Conservation (phyloP, 1,140 invertebrate genomes). For the Grapholita molesta region DNA sequence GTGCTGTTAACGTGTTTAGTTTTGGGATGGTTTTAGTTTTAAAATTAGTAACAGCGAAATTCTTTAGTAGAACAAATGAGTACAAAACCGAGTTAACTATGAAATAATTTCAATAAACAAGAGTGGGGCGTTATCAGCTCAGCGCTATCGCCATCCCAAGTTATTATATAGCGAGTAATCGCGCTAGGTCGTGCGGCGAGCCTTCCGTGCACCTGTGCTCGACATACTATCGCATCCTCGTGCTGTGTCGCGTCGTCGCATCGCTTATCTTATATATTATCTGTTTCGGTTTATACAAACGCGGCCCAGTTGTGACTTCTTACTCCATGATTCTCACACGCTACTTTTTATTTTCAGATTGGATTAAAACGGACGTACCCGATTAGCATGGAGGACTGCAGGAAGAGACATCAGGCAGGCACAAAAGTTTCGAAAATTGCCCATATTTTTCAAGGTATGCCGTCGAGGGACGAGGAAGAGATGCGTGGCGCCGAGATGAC, state of each 20-base stretch:
- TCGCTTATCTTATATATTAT: slow-evolving; percentile 59
- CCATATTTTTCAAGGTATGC: slow-evolving; percentile 89
- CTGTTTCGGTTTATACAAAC: slow-evolving; percentile 43
- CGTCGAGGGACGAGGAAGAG: slow-evolving; percentile 71
- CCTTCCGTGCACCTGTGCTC: slow-evolving; percentile 54
- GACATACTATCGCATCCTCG: slow-evolving; percentile 20
- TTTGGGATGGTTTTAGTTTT: too few species aligned
- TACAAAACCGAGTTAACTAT: slow-evolving; percentile 30
- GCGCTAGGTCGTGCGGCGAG: slow-evolving; percentile 46
- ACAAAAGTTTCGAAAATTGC: slow-evolving; percentile 94
- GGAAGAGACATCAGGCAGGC: slow-evolving; percentile 82
- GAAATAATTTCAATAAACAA: slow-evolving; percentile 32
- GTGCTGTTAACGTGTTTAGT: too few species aligned
- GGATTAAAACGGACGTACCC: slow-evolving; percentile 69
- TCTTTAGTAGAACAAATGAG: neutral
- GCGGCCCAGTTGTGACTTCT: slow-evolving; percentile 52
- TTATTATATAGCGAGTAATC: slow-evolving; percentile 61
- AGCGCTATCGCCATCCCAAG: slow-evolving; percentile 71
- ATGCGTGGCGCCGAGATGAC: slow-evolving; percentile 81
- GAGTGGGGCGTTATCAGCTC: slow-evolving; percentile 70
- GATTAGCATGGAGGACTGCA: slow-evolving; percentile 83
- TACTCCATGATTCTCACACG: slow-evolving; percentile 42
- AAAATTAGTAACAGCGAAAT: neutral
- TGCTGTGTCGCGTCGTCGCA: slow-evolving; percentile 28
- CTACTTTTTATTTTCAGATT: slow-evolving; percentile 60